These are phyloP conservation scores for Bactericera cockerelli DNA, from an alignment of 1,140 invertebrate genomes.

Conservation along the genomic window DNA sequence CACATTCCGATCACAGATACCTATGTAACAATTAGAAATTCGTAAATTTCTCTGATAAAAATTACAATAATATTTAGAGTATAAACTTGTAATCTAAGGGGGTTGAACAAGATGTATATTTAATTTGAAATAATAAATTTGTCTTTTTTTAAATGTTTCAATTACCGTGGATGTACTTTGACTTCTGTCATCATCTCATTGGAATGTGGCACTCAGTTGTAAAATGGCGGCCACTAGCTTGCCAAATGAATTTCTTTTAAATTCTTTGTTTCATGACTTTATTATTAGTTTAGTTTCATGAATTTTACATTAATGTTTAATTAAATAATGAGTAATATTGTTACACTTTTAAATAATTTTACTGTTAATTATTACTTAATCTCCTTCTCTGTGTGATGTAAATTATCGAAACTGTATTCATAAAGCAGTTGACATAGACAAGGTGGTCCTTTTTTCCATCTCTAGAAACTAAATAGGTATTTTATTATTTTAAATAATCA, in stretches of 20 bases:
- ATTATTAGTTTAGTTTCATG: too few relatives aligned
- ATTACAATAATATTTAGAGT: background rate
- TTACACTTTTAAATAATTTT: background rate
- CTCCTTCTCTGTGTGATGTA: conserved; percentile 6
- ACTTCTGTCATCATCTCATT: conserved; percentile 26
- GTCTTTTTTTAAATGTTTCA: background rate
- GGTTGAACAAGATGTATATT: background rate
- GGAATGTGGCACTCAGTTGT: conserved; percentile 39
- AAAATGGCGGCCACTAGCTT: conserved; percentile 43
- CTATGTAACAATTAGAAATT: background rate
- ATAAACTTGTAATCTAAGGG: background rate
- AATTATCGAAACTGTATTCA: background rate
- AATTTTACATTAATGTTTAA: too few relatives aligned
- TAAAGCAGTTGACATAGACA: background rate
- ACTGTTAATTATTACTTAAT: conserved; percentile 5
- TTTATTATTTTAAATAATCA: too few relatives aligned
- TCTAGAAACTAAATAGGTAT: too few relatives aligned
- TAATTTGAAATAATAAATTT: background rate
- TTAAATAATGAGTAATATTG: conserved; percentile 29
- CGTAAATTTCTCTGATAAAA: background rate
- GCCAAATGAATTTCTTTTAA: conserved; percentile 36
- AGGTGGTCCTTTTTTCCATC: too few relatives aligned
- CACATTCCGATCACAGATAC: conserved; percentile 5
- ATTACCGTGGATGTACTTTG: conserved; percentile 4
- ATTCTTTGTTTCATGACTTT: conserved; percentile 38